phyloP scores from a whole-genome alignment of 2,888 invertebrate genomes.

The Ectropis crepuscularia region DNA sequence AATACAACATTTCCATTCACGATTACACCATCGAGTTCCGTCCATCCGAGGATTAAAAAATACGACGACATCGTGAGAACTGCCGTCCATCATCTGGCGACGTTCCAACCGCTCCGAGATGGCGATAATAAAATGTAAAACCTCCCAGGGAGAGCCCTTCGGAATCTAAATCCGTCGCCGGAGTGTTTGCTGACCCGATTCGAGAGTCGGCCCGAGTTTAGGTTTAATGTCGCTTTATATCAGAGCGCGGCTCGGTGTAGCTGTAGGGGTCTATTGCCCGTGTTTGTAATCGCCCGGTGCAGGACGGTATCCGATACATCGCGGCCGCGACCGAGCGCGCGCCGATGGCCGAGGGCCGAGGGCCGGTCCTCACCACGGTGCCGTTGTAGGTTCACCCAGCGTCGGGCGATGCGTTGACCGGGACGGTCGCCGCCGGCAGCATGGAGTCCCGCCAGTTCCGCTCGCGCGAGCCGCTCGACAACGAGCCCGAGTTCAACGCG shows the following conservation, averaged over 20 bases:
- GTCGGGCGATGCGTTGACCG: constrained; percentile 39
- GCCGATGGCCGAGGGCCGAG: constrained; percentile 30
- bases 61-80: constrained; percentile 34
- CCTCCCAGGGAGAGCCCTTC: constrained; percentile 62
- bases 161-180: constrained; percentile 54
- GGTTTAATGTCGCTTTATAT: constrained; percentile 31
- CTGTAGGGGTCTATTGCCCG: constrained; percentile 22
- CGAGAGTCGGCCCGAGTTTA: constrained; percentile 46
- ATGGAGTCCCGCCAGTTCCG: constrained; percentile 28
- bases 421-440: too few species aligned
- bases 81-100: constrained; percentile 54
- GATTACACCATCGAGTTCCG: constrained; percentile 21
- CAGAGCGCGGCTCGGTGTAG: constrained; percentile 27
- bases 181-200: constrained; percentile 64
- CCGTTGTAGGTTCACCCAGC: constrained; percentile 45
- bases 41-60: constrained; percentile 35
- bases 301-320: constrained; percentile 68
- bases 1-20: constrained; percentile 41
- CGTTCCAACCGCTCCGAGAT: constrained; percentile 52
- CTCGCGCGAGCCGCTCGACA: constrained; percentile 74
- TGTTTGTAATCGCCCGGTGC: constrained; percentile 32
- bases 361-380: constrained; percentile 32
- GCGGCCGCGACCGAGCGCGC: constrained; percentile 54
- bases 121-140: constrained; percentile 55
- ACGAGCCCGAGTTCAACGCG: constrained; percentile 79